Conservation (phyloP, 1,140 invertebrate species). For the Cyphomyrmex costatus region DNA sequence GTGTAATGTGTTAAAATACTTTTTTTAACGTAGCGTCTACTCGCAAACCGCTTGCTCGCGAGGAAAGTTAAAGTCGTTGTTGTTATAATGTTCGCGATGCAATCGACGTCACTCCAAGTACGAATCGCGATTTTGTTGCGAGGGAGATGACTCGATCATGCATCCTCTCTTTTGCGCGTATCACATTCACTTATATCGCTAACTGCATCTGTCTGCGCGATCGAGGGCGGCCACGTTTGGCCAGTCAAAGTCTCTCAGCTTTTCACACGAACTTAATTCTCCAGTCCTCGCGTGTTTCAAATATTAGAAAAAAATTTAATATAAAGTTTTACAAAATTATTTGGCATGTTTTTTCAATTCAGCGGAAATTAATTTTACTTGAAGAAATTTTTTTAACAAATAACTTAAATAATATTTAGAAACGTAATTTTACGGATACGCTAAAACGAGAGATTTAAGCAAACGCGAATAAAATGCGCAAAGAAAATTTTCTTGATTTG, state of each 20-base stretch:
- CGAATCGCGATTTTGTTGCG: neutral
- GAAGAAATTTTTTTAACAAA: neutral
- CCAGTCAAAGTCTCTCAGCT: slow-evolving; percentile 7
- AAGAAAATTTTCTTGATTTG: neutral
- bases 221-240: slow-evolving; percentile 28
- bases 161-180: neutral
- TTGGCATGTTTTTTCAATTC: neutral
- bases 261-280: neutral
- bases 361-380: neutral
- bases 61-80: slow-evolving; percentile 11
- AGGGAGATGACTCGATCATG: slow-evolving; percentile 10
- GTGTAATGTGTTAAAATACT: slow-evolving; percentile 31
- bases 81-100: slow-evolving; percentile 8
- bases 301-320: neutral
- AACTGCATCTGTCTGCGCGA: neutral
- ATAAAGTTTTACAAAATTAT: neutral
- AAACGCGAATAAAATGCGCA: slow-evolving; percentile 2
- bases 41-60: neutral
- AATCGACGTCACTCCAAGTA: slow-evolving; percentile 7
- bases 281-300: slow-evolving; percentile 12
- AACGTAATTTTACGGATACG: neutral
- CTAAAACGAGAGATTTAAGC: neutral
- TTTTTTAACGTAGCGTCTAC: slow-evolving; percentile 18
- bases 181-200: neutral
- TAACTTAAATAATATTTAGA: neutral